phyloP scores from a whole-genome alignment of 2,888 invertebrate species.

The Maniola hyperantus region DNA sequence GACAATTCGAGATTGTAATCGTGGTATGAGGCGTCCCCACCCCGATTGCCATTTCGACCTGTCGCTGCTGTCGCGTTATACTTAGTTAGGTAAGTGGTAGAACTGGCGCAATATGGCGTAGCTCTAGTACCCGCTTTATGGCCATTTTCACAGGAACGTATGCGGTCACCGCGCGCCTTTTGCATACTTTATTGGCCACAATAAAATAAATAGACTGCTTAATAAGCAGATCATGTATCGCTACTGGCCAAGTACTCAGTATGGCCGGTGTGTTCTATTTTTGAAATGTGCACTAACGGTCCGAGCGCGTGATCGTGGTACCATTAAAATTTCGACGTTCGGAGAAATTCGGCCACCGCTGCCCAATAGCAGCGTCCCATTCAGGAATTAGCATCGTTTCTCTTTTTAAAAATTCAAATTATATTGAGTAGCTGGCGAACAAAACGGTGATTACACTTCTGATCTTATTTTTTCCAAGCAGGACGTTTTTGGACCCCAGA shows the following conservation, averaged over 20 bases:
- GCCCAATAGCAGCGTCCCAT: slow-evolving; percentile 53
- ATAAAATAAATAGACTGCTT: slow-evolving; percentile 78
- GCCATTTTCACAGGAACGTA: slow-evolving; percentile 55
- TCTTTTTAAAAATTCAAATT: slow-evolving; percentile 70
- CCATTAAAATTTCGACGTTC: slow-evolving; percentile 76
- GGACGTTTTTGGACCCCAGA: too few relatives aligned
- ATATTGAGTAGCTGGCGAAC: neutral
- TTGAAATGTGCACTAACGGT: slow-evolving; percentile 82
- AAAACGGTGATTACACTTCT: too few relatives aligned
- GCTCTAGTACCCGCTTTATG: slow-evolving; percentile 47
- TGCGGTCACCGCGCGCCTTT: slow-evolving; percentile 54
- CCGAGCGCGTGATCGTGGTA: slow-evolving; percentile 74
- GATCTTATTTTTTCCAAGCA: too few relatives aligned
- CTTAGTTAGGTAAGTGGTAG: too few relatives aligned
- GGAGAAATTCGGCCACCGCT: slow-evolving; percentile 73
- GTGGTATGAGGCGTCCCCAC: too few relatives aligned
- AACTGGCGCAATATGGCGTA: slow-evolving; percentile 38
- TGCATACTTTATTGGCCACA: slow-evolving; percentile 73
- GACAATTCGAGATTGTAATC: too few relatives aligned
- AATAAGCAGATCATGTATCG: slow-evolving; percentile 73
- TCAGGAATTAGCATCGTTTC: slow-evolving; percentile 66
- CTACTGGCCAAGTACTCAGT: slow-evolving; percentile 72
- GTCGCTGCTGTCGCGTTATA: too few relatives aligned
- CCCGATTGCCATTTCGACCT: too few relatives aligned
- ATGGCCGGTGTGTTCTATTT: slow-evolving; percentile 81